These are phyloP conservation scores for Halcyon senegalensis DNA, from an alignment of 2,113 vertebrate genomes.

Conservation along the genomic window DNA sequence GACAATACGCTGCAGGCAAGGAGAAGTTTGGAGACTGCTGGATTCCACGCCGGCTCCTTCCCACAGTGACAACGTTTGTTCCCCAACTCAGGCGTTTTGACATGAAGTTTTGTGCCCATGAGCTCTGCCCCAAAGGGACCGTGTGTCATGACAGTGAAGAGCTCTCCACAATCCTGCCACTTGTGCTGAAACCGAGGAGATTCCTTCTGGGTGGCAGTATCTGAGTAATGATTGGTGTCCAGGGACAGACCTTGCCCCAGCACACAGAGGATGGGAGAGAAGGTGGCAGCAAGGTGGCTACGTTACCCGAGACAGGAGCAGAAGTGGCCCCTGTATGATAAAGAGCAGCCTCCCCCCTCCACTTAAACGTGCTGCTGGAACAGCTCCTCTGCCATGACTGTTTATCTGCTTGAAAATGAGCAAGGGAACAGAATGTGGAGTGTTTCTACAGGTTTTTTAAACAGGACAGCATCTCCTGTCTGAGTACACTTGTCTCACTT, in stretches of 20 bases:
- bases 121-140: slow-evolving; percentile 27
- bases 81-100: neutral
- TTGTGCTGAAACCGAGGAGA: neutral
- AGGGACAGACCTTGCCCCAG: neutral
- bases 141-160: neutral
- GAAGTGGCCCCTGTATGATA: neutral
- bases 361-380: neutral
- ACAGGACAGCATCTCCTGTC: neutral
- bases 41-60: neutral
- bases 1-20: slow-evolving; percentile 26
- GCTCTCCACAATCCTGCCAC: neutral
- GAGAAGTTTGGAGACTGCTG: slow-evolving; percentile 5
- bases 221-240: neutral
- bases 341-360: neutral
- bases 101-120: neutral
- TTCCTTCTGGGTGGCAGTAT: neutral
- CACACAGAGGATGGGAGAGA: neutral
- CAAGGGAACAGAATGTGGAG: neutral
- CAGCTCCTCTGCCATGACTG: neutral
- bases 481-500: neutral
- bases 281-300: neutral
- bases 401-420: neutral
- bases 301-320: neutral
- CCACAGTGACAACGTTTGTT: neutral
- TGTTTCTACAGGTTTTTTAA: neutral